phyloP scores from a whole-genome alignment of 2,113 vertebrate genomes.

The Porphyrio hochstetteri region DNA sequence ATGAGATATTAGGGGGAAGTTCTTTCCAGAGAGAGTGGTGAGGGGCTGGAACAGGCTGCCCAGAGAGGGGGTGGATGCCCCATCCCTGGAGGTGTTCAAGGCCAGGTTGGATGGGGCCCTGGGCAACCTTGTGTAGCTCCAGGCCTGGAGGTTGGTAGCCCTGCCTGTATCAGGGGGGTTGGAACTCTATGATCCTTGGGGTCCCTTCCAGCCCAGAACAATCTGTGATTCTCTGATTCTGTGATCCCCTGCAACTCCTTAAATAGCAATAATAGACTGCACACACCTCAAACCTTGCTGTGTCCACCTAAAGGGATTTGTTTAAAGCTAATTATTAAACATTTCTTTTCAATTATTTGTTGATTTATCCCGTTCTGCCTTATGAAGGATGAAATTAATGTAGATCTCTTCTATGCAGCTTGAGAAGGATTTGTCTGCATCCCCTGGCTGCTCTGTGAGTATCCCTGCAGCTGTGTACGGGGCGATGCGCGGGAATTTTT shows the following conservation, averaged over 20 bases:
- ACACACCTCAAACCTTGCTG: accelerated
- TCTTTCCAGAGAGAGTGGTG: no score
- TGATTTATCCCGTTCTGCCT: not conserved
- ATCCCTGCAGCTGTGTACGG: accelerated
- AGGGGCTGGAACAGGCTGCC: no score
- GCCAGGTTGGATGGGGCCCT: no score
- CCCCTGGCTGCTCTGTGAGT: not conserved
- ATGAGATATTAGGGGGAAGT: no score
- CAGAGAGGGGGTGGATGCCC: no score
- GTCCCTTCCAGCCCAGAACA: no score
- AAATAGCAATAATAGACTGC: not conserved
- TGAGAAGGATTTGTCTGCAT: not conserved
- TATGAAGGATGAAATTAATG: not conserved
- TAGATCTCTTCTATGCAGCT: not conserved
- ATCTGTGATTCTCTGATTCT: no score
- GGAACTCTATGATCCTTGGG: no score
- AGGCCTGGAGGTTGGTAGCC: no score
- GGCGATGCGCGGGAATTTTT: accelerated
- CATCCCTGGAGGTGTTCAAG: no score
- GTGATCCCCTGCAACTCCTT: not conserved
- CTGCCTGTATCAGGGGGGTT: no score
- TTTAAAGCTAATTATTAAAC: not conserved
- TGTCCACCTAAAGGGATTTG: not conserved
- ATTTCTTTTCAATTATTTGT: accelerated
- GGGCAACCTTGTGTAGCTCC: no score